phyloP scores from a whole-genome alignment of 2,888 invertebrate species.

The Trimorus sp. region DNA sequence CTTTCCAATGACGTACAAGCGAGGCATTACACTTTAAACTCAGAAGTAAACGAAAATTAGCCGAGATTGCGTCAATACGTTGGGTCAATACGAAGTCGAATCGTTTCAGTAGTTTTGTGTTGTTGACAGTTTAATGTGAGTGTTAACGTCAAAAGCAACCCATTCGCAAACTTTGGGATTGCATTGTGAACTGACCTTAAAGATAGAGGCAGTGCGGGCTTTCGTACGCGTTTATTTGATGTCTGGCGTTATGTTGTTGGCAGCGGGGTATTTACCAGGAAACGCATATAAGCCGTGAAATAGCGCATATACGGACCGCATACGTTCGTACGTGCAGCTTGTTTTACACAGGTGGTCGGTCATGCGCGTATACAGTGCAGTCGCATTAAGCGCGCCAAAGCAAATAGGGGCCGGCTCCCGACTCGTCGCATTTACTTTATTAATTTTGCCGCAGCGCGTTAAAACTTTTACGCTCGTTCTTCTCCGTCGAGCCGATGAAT shows the following conservation, averaged over 20 bases:
- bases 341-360: slow-evolving; percentile 62
- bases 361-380: slow-evolving; percentile 54
- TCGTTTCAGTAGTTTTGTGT: no score
- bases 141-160: no score
- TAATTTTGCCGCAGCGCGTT: slow-evolving; percentile 55
- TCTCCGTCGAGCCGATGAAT: slow-evolving; percentile 19
- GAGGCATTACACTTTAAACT: no score
- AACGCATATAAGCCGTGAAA: slow-evolving; percentile 59
- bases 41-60: no score
- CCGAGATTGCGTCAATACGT: no score
- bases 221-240: slow-evolving; percentile 59
- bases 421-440: slow-evolving; percentile 62
- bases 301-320: slow-evolving; percentile 48
- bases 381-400: slow-evolving; percentile 59
- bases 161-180: no score
- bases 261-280: slow-evolving; percentile 55
- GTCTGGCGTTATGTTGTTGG: slow-evolving; percentile 58
- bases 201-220: slow-evolving; percentile 43
- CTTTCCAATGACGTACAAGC: no score
- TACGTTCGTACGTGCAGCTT: slow-evolving; percentile 48
- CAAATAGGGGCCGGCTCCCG: slow-evolving; percentile 58
- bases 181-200: no score
- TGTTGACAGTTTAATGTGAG: no score
- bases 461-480: slow-evolving; percentile 52
- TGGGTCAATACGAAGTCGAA: no score